Percentiles rank a stretch among this genome's conserved stretches.
These are phyloP conservation scores for Hyles lineata DNA, from an alignment of 2,888 invertebrate species.

Conservation along the genomic window DNA sequence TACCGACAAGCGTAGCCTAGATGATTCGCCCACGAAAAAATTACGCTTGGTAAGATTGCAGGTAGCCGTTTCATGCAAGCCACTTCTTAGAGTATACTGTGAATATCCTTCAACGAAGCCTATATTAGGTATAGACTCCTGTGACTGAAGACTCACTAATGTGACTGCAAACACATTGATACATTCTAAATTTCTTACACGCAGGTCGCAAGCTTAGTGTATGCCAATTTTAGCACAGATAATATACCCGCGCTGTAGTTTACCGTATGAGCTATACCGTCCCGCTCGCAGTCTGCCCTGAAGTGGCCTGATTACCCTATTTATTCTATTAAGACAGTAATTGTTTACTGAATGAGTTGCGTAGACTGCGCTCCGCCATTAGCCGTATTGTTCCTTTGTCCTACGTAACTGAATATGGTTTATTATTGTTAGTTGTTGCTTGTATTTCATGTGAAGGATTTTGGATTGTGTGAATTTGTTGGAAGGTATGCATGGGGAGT, in stretches of 20 bases:
- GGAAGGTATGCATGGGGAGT: neutral
- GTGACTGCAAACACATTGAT: no score
- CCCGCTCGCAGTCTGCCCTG: slow-evolving; percentile 45
- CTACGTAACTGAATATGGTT: slow-evolving; percentile 17
- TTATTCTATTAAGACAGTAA: slow-evolving; percentile 82
- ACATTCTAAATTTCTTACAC: no score
- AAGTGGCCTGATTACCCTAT: slow-evolving; percentile 83
- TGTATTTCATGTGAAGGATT: neutral
- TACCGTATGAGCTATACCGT: slow-evolving; percentile 35
- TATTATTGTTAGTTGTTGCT: slow-evolving; percentile 5
- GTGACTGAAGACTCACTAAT: no score
- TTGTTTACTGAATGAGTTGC: slow-evolving; percentile 77
- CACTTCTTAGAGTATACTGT: no score
- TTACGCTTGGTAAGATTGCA: no score
- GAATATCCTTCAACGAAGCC: no score
- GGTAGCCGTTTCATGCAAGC: no score
- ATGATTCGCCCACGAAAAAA: no score
- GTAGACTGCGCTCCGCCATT: slow-evolving; percentile 68
- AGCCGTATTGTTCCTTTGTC: slow-evolving; percentile 72
- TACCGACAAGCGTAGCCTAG: no score
- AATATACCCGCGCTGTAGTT: slow-evolving; percentile 31
- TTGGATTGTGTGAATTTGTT: neutral
- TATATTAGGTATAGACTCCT: no score
- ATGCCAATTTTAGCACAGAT: no score
- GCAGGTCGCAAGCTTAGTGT: no score